Evolutionary conservation across 2,888 invertebrate species (phyloP), one percentile per base, ranked within the genome.

Genomic region (Ornithoptera alexandrae): DNA sequence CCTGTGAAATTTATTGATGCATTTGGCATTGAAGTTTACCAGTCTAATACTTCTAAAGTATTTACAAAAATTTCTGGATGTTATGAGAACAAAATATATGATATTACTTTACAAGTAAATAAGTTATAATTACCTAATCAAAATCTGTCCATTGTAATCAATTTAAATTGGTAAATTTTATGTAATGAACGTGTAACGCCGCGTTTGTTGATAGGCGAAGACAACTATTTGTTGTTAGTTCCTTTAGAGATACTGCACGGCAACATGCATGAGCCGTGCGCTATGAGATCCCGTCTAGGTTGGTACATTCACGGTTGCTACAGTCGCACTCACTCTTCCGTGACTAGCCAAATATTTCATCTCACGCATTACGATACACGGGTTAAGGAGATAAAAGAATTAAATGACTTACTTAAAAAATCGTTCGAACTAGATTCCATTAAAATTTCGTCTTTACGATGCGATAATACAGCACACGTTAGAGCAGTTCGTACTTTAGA

Each of bases 401-500:
- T 56, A 56, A 56, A 56, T 17, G 56, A 56, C 18, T n/a, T 56
- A 56, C 17, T 56, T 56, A 17, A 56, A 56, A 12, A 17, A 17
- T 56, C 15, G 17, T 56, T 56, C 17, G 15, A 56, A 56, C 20
- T 56, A 6, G 18, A 76, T 24, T 72, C 75, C n/a, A 74, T 76
- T 24, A 76, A 75, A 72, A 50, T 76, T 42, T 74, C 72, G 24
- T 72, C 73, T 60, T 59, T 71, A 67, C 69, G 72, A 2, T 73
- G 76, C 46, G 72, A 75, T 24, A 75, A 76, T 72, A 74, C 71
- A 62, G 72, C 62, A 2, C 72, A 77, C 62, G 24, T 73, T 20
- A 69, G 73, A 69, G 75, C 75, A 7, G 36, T 75, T 15, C 70
- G 67, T 24, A 72, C 74, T 18, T 57, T 76, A 20, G 75, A 78